Evolutionary conservation across 35 echinoderm and acorn worm species (phyloP).

Genomic region (Heliocidaris tuberculata): DNA sequence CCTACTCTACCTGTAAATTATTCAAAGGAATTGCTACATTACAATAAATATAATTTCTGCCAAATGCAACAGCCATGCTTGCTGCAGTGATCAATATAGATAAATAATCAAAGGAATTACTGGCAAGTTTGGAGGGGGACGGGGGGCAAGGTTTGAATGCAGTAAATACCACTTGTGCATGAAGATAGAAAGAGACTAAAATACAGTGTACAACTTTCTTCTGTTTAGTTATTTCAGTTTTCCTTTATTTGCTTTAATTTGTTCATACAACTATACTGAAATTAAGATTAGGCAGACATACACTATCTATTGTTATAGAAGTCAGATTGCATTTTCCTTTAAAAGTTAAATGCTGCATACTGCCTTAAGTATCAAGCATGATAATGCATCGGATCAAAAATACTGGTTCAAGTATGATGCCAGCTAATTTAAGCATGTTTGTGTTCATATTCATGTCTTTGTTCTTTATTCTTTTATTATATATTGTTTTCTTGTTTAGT

Average conservation of each 20-base stretch:
- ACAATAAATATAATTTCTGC: neutral
- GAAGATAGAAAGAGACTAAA: no score
- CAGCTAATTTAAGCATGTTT: neutral
- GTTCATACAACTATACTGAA: neutral
- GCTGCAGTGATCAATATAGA: neutral
- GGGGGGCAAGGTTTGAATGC: neutral
- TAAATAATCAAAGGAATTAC: neutral
- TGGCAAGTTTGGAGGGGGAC: neutral
- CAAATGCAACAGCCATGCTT: neutral
- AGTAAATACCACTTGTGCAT: no score
- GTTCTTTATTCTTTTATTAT: neutral
- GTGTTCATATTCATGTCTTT: neutral
- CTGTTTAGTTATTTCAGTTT: no score
- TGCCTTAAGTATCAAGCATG: neutral
- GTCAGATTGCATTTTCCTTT: neutral
- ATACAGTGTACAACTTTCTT: no score
- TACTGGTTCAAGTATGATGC: neutral
- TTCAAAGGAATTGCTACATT: neutral
- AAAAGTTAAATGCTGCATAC: neutral
- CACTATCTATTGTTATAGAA: no score
- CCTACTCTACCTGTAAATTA: neutral
- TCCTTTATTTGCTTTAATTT: no score
- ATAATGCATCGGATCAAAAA: neutral
- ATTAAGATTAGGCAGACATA: neutral
- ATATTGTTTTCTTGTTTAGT: neutral